These are phyloP conservation scores for Heliconius erato DNA, from an alignment of 2,888 invertebrate species.

Conservation along the genomic window DNA sequence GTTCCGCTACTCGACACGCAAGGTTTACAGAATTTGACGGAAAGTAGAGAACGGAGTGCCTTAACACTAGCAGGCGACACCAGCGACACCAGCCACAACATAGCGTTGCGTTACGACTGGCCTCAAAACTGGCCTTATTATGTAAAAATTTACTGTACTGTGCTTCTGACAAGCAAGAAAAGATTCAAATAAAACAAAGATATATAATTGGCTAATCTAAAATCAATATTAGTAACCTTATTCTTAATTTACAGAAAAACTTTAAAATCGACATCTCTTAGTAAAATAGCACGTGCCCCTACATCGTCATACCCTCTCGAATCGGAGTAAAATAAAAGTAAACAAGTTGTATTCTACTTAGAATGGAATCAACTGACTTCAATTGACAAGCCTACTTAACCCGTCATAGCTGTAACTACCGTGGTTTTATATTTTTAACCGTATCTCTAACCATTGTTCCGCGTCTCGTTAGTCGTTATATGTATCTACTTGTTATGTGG, in stretches of 20 bases:
- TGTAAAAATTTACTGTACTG: too few relatives aligned
- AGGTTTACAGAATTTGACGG: too few relatives aligned
- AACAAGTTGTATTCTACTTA: constrained; percentile 6
- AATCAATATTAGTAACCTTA: not conserved
- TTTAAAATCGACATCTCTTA: not conserved
- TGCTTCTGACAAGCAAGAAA: too few relatives aligned
- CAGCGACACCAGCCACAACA: too few relatives aligned
- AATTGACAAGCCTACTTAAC: constrained; percentile 17
- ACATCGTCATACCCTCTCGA: not conserved
- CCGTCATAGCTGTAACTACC: not conserved
- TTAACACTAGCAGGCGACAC: too few relatives aligned
- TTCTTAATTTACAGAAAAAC: not conserved
- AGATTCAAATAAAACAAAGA: too few relatives aligned
- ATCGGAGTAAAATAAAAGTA: not conserved
- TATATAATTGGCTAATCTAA: too few relatives aligned
- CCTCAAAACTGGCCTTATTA: too few relatives aligned
- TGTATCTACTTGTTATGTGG: not conserved
- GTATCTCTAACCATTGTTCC: constrained; percentile 20
- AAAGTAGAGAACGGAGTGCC: too few relatives aligned
- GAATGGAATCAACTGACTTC: not conserved
- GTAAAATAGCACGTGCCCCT: not conserved
- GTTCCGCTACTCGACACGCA: too few relatives aligned
- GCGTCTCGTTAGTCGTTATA: not conserved
- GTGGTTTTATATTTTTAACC: constrained; percentile 5
- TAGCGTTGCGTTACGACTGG: too few relatives aligned